Base-by-base conservation (phyloP, 2,113 vertebrate species). In the Ptilorrhoa leucosticta region DNA sequence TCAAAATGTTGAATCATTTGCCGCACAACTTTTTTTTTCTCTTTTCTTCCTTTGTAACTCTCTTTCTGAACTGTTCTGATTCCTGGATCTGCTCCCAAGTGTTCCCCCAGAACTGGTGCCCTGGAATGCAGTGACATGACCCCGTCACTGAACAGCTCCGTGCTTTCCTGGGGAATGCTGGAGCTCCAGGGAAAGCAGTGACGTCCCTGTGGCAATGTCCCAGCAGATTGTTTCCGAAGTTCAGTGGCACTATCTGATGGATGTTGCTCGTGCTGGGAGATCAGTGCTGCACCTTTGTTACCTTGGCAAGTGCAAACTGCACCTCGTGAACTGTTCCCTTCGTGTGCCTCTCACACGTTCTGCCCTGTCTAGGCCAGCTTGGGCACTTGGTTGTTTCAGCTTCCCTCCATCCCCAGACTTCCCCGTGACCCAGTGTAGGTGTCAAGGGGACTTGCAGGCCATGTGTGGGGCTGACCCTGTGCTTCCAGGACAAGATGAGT, bases 351-450 rank as follows among this genome's bases (percentile, higher is more conserved):
- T 76, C 11, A 1, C 7, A 0, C 39, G 47, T 70, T 7, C 60
- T 81, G 39, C 7, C 53, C 42, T 40, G 8, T 3, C 47, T 4
- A 4, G 16, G 21, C 61, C 76, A 64, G 35, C 57, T 15, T 6
- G 68, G 27, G 22, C 42, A 33, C 35, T 8, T 30, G 47, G 4
- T 50, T 53, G 5, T 12, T 80, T 47, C 42, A 48, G 20, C n/a
- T 28, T 45, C 28, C 33, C 44, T 44, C 4, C 6, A 0, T 45
- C 39, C 50, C 60, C 64, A 71, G 35, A 3, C 20, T 37, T 8
- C 2, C 3, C 22, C 20, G 48, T 93, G 54, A 51, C 37, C 40
- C 27, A 9, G 1, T 0, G 2, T 12, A 2, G 30, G 24, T 1
- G 1, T 37, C 23, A 20, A 27, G 50, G 15, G 15, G 10, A 5